Evolutionary conservation across 1,140 invertebrate species (phyloP).

Genomic region (Drosophila erecta): DNA sequence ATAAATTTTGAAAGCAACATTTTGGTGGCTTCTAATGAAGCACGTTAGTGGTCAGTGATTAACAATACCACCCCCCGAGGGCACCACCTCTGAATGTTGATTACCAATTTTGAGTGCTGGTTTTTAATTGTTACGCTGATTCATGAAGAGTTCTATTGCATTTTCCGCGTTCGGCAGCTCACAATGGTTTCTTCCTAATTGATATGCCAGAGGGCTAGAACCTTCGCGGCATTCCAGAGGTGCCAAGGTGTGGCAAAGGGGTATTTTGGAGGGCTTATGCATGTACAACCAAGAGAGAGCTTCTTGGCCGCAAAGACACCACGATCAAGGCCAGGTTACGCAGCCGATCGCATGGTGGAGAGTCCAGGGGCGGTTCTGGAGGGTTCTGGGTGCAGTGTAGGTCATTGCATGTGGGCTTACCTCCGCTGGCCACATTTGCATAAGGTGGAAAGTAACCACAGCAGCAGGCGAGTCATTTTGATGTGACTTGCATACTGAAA

Average conservation of each 20-base stretch:
- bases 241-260: conserved; percentile 11
- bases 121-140: conserved; percentile 24
- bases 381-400: conserved; percentile 4
- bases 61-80: conserved; percentile 14
- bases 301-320: conserved; percentile 16
- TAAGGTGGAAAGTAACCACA: conserved; percentile 40
- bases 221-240: conserved; percentile 1
- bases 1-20: conserved; percentile 16
- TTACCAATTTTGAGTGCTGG: conserved; percentile 13
- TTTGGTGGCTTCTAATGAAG: conserved; percentile 40
- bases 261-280: background rate
- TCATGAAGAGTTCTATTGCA: conserved; percentile 27
- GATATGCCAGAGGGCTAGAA: conserved; percentile 50
- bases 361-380: background rate
- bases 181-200: conserved; percentile 36
- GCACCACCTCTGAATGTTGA: conserved; percentile 12
- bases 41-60: conserved; percentile 37
- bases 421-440: conserved; percentile 57
- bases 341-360: background rate
- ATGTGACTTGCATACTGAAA: conserved; percentile 46
- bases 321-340: conserved; percentile 44
- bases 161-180: background rate
- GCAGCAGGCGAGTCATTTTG: conserved; percentile 22
- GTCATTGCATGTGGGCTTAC: conserved; percentile 33
- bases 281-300: background rate